These are phyloP conservation scores for Rotaria sp. DNA, from an alignment of 2,888 invertebrate genomes.

Conservation along the genomic window DNA sequence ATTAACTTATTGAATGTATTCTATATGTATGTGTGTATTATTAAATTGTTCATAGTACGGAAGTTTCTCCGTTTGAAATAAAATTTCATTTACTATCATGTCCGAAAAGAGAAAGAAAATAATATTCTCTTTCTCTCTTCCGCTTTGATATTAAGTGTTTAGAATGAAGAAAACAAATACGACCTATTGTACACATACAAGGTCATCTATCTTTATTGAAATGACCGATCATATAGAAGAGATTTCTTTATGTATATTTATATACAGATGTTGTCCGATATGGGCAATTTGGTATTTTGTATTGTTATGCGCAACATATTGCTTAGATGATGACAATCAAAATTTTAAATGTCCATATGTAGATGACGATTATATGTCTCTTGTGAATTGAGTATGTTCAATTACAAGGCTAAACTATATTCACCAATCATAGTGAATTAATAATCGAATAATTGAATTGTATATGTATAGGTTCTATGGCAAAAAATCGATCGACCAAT, in stretches of 20 bases:
- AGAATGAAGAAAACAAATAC: conserved; percentile 4
- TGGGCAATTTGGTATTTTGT: conserved; percentile 15
- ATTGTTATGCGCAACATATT: neutral
- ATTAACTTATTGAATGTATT: neutral
- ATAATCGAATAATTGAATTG: neutral
- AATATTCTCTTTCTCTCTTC: neutral
- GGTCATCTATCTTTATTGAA: conserved; percentile 15
- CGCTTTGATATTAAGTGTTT: conserved; percentile 5
- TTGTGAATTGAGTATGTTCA: neutral
- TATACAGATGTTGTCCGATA: neutral
- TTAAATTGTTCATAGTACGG: neutral
- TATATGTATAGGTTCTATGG: neutral
- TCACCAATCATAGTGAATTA: neutral
- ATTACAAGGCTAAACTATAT: neutral
- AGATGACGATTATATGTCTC: neutral
- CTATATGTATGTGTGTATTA: neutral
- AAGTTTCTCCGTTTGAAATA: neutral
- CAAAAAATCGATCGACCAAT: conserved; percentile 21
- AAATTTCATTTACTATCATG: neutral
- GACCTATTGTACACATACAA: neutral
- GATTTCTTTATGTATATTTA: neutral
- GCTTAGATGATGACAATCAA: conserved; percentile 14
- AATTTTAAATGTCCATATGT: conserved; percentile 5
- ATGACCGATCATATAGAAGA: neutral
- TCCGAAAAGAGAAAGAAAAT: neutral